These are phyloP conservation scores for Galeopterus variegatus DNA, from an alignment of 2,113 vertebrate genomes.

Conservation along the genomic window DNA sequence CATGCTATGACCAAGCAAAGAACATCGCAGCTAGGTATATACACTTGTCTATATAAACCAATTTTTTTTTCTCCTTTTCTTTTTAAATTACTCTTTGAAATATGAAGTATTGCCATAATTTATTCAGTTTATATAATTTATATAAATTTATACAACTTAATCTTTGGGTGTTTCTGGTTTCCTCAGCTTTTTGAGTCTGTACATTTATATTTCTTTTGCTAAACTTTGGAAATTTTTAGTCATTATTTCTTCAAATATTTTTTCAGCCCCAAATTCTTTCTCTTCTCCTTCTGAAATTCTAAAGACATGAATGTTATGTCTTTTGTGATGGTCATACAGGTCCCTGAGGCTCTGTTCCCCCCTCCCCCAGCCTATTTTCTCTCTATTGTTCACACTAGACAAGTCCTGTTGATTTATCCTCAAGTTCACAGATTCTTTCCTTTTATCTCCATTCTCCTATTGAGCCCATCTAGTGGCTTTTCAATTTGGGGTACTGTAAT, in stretches of 20 bases:
- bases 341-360: background rate
- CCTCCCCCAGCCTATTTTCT: background rate
- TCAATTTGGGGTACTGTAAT: background rate
- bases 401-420: background rate
- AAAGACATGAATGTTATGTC: background rate
- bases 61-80: background rate
- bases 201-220: background rate
- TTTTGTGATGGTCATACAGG: background rate
- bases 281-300: background rate
- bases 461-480: background rate
- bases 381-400: background rate
- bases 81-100: background rate
- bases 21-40: fast-evolving
- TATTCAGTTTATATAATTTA: background rate
- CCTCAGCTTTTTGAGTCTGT: background rate
- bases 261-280: background rate
- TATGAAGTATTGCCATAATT: background rate
- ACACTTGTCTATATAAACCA: background rate
- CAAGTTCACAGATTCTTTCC: background rate
- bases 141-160: background rate
- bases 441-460: background rate
- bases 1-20: background rate
- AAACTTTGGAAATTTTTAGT: constrained; percentile 6
- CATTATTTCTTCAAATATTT: background rate
- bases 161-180: background rate